Base-by-base conservation (phyloP, 2,888 invertebrate genomes). In the Pilophorus perplexus region DNA sequence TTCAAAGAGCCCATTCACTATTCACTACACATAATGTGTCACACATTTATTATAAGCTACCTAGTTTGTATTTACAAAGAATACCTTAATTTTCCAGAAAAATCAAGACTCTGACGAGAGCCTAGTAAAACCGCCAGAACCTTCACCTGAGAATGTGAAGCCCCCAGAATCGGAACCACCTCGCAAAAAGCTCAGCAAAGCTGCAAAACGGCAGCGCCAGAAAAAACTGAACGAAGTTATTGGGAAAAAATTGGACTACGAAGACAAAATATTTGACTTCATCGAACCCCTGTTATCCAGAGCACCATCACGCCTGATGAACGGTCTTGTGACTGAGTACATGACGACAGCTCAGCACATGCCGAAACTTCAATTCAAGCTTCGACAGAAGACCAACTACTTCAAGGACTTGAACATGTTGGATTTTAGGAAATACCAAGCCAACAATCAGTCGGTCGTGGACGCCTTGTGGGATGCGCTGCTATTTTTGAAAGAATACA, bases 401-500 rank as follows among this genome's bases (percentile, higher is more conserved):
- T 62, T 37, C 14, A 12, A 1, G n/a, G 33, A 62, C 28, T n/a
- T 62, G 12, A 44, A 62, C 33, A 12, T 62, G 14, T 28, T 62
- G 46, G 48, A 62, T 27, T 62, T 62, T 46, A 18, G 48, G 4
- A 46, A 62, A 20, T 62, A 62, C 14, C 46, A 62, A 28, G 62
- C 62, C 2, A 62, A 48, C 22, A 46, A 62, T 46, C 54, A 54
- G 10, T 54, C 54, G 27, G 55, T 65, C 12, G 28, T 65, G 10
- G 54, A 65, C 14, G 28, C 54, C 0, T 20, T 65, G 6, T 65
- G 54, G 52, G 54, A 65, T 20, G 65, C 44, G 16, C 25, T 65
- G 16, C 8, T 65, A 25, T 55, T 65, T n/a, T 42, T 65, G 44
- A 65, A 65, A 20, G 28, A 40, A 55, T 65, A 40, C 42, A 55